Percentiles rank a stretch among this genome's conserved stretches.
Conservation (phyloP, 92 coral and sea anemone species). For the Bergia puertoricense region DNA sequence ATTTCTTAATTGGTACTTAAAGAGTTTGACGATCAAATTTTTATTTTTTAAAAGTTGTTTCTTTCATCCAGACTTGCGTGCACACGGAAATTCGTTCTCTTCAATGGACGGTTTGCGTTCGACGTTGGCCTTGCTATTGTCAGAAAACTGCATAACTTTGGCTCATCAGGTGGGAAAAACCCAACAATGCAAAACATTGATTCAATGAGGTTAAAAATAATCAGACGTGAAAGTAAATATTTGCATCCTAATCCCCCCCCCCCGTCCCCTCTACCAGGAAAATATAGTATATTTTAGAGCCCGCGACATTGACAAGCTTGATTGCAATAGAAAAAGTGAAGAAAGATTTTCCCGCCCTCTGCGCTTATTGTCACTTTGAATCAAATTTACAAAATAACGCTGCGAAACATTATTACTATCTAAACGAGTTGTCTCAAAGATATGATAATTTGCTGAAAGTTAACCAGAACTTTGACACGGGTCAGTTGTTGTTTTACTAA, state of each 20-base stretch:
- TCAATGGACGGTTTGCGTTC: neutral
- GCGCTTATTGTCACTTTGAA: too few species aligned
- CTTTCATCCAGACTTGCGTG: neutral
- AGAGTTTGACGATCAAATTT: neutral
- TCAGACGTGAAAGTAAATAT: neutral
- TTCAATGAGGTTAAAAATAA: neutral
- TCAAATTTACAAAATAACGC: neutral
- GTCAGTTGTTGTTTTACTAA: neutral
- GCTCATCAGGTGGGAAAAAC: neutral
- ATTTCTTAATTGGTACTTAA: neutral
- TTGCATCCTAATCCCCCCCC: neutral
- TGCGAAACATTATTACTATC: neutral
- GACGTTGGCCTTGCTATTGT: neutral
- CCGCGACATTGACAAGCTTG: neutral
- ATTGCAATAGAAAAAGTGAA: neutral
- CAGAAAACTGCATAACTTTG: neutral
- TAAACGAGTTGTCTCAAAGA: slow-evolving; percentile 6
- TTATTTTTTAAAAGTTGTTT: neutral
- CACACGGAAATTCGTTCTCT: neutral
- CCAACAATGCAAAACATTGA: neutral
- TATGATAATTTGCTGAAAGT: slow-evolving; percentile 14
- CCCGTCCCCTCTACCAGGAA: neutral
- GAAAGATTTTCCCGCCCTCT: neutral
- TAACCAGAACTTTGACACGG: neutral
- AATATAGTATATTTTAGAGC: neutral